These are phyloP conservation scores for Clanis bilineata DNA, from an alignment of 2,888 invertebrate species.

Conservation along the genomic window DNA sequence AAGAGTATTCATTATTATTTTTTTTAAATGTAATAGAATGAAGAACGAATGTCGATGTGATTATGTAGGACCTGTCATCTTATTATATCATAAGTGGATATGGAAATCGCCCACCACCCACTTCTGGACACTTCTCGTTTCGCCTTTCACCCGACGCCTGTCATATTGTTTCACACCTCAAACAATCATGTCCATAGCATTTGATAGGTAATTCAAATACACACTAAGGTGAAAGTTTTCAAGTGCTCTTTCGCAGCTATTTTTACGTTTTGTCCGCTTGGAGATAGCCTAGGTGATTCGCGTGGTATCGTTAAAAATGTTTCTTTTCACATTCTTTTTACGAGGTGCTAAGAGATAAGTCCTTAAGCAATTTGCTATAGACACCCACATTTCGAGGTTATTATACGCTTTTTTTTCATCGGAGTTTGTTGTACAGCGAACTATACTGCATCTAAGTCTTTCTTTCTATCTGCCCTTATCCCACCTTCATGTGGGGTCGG, in stretches of 20 bases:
- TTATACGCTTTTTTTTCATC: too few species aligned
- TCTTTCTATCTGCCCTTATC: too few species aligned
- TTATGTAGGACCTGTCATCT: background rate
- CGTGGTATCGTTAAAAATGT: background rate
- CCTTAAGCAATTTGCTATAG: background rate
- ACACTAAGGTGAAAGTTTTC: constrained; percentile 7
- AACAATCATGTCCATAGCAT: constrained; percentile 11
- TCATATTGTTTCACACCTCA: constrained; percentile 12
- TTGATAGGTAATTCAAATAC: constrained; percentile 14
- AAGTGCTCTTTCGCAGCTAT: constrained; percentile 5
- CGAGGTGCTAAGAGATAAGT: background rate
- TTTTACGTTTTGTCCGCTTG: constrained; percentile 1
- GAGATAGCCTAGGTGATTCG: background rate
- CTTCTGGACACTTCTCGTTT: background rate
- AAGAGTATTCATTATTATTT: too few species aligned
- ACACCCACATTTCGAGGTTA: background rate
- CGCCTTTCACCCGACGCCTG: constrained; percentile 6
- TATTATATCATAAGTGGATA: background rate
- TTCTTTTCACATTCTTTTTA: background rate
- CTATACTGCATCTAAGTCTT: too few species aligned
- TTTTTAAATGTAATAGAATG: too few species aligned
- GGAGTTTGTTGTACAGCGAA: background rate
- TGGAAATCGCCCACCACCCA: background rate
- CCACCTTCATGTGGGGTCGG: too few species aligned
- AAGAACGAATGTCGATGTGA: background rate